Percentiles rank a stretch among this genome's conserved stretches.
Evolutionary conservation across 2,888 invertebrate species (phyloP).

Genomic region (Metellina segmentata): DNA sequence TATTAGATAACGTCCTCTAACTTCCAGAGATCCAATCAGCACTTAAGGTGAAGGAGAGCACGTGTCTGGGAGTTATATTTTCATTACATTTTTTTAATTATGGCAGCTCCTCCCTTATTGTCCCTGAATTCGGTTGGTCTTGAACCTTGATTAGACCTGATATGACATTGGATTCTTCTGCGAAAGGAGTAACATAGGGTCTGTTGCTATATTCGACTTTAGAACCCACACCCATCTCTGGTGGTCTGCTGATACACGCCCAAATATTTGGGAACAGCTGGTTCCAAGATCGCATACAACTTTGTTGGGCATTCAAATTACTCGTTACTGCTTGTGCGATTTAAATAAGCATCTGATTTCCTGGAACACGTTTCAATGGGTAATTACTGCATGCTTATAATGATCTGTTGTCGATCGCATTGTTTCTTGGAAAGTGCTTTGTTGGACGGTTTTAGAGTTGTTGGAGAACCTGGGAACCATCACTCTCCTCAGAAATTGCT

Average conservation of each 20-base stretch:
- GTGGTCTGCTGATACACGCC: slow-evolving; percentile 31
- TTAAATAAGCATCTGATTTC: neutral
- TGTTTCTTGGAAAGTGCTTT: neutral
- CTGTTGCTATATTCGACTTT: neutral
- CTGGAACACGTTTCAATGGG: neutral
- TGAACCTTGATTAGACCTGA: slow-evolving; percentile 49
- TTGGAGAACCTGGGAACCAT: too few species aligned
- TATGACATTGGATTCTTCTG: slow-evolving; percentile 61
- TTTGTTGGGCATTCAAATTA: too few species aligned
- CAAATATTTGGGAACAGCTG: neutral
- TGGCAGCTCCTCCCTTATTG: slow-evolving; percentile 45
- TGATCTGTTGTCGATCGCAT: neutral
- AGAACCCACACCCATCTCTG: slow-evolving; percentile 22
- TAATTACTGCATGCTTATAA: neutral
- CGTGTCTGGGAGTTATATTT: slow-evolving; percentile 40
- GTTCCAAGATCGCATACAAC: neutral
- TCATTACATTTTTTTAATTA: slow-evolving; percentile 22
- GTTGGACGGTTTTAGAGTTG: too few species aligned
- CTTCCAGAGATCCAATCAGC: slow-evolving; percentile 32
- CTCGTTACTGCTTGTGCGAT: neutral
- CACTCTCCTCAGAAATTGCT: too few species aligned
- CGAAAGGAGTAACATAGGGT: too few species aligned
- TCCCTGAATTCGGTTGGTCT: slow-evolving; percentile 68
- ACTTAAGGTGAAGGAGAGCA: slow-evolving; percentile 68
- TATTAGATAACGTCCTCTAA: slow-evolving; percentile 63